A percentile compares a stretch with the other conserved stretches of the same genome.
These are phyloP conservation scores for Salmo trutta DNA, from an alignment of 2,797 vertebrate species.

Conservation along the genomic window DNA sequence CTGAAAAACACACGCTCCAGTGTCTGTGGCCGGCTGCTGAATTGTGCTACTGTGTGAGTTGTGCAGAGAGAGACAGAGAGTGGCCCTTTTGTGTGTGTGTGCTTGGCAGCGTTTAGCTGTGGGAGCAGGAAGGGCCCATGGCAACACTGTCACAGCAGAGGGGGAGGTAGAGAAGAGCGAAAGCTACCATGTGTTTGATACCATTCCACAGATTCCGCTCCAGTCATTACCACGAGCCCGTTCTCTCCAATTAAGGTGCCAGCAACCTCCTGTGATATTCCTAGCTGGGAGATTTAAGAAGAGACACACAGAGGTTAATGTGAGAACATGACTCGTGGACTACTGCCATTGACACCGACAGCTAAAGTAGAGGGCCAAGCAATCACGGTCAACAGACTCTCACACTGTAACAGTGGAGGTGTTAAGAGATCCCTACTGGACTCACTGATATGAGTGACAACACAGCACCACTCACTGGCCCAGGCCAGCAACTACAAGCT, in stretches of 20 bases:
- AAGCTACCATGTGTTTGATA: no score
- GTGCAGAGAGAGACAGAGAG: constrained; percentile 4
- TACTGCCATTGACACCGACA: neutral
- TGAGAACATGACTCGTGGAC: neutral
- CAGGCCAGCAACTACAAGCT: constrained; percentile 37
- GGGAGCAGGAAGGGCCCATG: constrained; percentile 31
- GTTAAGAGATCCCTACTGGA: neutral
- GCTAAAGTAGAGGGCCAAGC: neutral
- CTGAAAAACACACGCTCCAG: neutral
- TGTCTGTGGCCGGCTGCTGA: constrained; percentile 5
- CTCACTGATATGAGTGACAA: constrained; percentile 17
- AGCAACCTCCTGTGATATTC: no score
- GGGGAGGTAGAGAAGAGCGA: constrained; percentile 10
- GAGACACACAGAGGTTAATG: neutral
- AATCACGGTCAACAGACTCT: constrained; percentile 5
- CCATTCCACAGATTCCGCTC: no score
- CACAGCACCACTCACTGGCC: constrained; percentile 65
- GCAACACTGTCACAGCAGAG: constrained; percentile 21
- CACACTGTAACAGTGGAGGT: neutral
- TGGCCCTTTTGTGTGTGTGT: constrained; percentile 19
- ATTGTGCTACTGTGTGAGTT: neutral
- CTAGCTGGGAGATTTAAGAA: neutral
- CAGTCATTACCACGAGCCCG: no score
- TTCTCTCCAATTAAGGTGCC: no score
- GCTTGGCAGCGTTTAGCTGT: constrained; percentile 12